Evolutionary conservation across 2,888 invertebrate species (phyloP).

Genomic region (Drosophila fungiperda): DNA sequence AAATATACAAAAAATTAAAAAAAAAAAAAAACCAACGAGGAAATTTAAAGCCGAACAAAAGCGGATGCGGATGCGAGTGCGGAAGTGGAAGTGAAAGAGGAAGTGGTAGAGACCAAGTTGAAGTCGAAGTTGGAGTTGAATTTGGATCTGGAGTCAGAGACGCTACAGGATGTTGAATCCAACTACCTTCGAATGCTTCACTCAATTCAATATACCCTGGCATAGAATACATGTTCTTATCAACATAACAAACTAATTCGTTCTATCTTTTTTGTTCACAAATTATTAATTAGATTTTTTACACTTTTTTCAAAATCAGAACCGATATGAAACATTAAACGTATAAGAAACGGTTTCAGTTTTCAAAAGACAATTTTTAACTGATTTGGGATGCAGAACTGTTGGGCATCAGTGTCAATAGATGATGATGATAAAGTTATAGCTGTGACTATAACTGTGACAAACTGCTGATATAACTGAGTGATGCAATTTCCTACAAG

Average conservation of each 20-base stretch:
- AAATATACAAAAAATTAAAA: constrained; percentile 5
- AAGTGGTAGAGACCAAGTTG: constrained; percentile 7
- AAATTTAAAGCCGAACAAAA: constrained; percentile 38
- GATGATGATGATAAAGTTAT: not conserved
- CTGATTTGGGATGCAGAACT: not conserved
- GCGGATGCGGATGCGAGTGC: constrained; percentile 46
- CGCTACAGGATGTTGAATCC: constrained; percentile 41
- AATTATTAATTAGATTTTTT: not conserved
- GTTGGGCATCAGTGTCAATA: not conserved
- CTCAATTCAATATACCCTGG: constrained; percentile 1
- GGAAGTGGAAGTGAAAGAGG: constrained; percentile 11
- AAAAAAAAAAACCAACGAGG: constrained; percentile 11
- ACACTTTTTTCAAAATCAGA: not conserved
- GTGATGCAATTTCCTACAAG: constrained; percentile 21
- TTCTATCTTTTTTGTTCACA: not conserved
- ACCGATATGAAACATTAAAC: not conserved
- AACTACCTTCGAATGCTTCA: constrained; percentile 41
- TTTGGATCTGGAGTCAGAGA: not conserved
- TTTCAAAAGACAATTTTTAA: not conserved
- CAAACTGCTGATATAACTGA: not conserved
- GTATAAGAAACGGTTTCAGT: not conserved
- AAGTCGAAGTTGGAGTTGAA: not conserved
- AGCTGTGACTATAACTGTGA: constrained; percentile 4
- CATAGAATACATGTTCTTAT: not conserved
- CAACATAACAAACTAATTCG: not conserved